A percentile compares a stretch with the other conserved stretches of the same genome.
Conservation (phyloP, 2,888 invertebrate species). For the Lumbricus terrestris region DNA sequence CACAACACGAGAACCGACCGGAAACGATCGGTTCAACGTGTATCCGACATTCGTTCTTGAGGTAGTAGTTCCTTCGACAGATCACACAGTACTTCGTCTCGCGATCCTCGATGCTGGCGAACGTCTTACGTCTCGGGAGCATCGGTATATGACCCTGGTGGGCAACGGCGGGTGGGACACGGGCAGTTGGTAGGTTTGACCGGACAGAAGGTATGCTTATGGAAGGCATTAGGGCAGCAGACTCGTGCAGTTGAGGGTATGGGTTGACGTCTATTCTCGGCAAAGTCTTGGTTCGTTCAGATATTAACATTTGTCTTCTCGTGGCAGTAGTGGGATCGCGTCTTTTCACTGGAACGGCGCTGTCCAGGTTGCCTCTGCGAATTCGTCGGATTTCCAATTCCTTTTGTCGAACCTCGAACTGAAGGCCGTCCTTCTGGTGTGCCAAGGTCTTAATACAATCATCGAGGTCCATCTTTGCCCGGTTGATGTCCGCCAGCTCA, state of each 20-base stretch:
- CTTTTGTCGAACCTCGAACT: not conserved
- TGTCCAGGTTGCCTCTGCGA: not conserved
- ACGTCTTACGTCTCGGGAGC: not conserved
- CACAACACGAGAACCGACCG: not conserved
- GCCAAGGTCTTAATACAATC: not conserved
- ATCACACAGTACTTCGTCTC: conserved; percentile 7
- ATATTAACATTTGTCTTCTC: not conserved
- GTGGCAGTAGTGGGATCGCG: not conserved
- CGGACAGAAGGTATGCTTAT: not conserved
- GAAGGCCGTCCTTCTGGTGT: not conserved
- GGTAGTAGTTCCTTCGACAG: not conserved
- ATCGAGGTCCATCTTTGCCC: not conserved
- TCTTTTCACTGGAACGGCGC: not conserved
- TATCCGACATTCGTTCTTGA: not conserved
- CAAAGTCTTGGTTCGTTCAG: not conserved
- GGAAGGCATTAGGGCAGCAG: not conserved
- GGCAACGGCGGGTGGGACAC: not conserved
- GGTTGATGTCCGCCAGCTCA: not conserved
- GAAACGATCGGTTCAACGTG: not conserved
- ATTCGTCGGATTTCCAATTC: not conserved
- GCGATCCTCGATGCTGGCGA: not conserved
- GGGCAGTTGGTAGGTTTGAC: not conserved
- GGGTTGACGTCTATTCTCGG: not conserved
- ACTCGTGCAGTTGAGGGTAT: not conserved
- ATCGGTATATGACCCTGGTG: not conserved